Evolutionary conservation across 2,888 invertebrate genomes (phyloP), one percentile per base, ranked within the genome.

Genomic region (Ferrisia virgata): DNA sequence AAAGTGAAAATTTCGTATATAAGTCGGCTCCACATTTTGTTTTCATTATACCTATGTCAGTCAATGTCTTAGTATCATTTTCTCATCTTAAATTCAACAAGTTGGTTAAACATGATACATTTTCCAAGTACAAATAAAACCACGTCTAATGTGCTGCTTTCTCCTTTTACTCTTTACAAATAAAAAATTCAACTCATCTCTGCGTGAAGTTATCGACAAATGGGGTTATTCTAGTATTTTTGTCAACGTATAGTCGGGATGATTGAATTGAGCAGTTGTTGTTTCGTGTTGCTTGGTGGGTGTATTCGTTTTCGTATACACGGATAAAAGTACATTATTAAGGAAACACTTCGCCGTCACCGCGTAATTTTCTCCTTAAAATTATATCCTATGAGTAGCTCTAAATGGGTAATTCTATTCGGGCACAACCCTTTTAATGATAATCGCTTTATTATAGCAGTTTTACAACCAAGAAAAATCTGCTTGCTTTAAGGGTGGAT

Each of bases 131-230:
- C n/a, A n/a, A n/a, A n/a, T n/a, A n/a, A n/a, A n/a, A n/a, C n/a
- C n/a, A n/a, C n/a, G n/a, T n/a, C n/a, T n/a, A n/a, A n/a, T n/a
- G n/a, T n/a, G n/a, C n/a, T n/a, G n/a, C n/a, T n/a, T n/a, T n/a
- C n/a, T n/a, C n/a, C n/a, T n/a, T n/a, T n/a, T n/a, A n/a, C n/a
- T n/a, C n/a, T n/a, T n/a, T n/a, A n/a, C n/a, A n/a, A n/a, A n/a
- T n/a, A n/a, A n/a, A n/a, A n/a, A n/a, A n/a, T n/a, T n/a, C n/a
- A n/a, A n/a, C n/a, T 76, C 36, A 36, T 76, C 72, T 36, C 72
- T 36, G 72, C 72, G 72, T 76, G 72, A 76, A 76, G n/a, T 76
- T 36, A 18, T 76, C 72, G 36, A 76, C 72, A 33, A 36, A 76
- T 76, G 36, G 33, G 72, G 64, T 64, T 64, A 64, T 64, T 64